phyloP scores from a whole-genome alignment of 2,888 invertebrate genomes.

The Podabrus alpinus region DNA sequence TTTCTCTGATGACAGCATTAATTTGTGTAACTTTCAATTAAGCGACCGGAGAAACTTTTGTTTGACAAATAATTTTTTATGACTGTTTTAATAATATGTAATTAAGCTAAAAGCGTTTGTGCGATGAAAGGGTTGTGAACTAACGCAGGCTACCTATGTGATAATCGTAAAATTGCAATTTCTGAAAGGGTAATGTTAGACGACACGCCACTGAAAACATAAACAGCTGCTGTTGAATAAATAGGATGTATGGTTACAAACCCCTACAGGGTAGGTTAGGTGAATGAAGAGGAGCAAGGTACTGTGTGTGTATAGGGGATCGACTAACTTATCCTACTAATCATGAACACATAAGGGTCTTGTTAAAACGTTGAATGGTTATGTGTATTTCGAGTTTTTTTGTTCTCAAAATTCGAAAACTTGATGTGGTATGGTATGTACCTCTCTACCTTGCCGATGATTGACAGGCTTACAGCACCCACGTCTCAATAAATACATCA shows the following conservation, averaged over 20 bases:
- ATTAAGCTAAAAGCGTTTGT: constrained; percentile 21
- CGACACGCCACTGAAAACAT: constrained; percentile 34
- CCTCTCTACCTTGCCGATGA: not conserved
- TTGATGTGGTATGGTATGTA: not conserved
- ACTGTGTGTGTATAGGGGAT: not conserved
- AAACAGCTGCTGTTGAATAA: constrained; percentile 33
- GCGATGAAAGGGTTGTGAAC: not conserved
- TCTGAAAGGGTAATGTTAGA: constrained; percentile 26
- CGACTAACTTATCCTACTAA: constrained; percentile 22
- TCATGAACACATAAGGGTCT: constrained; percentile 29
- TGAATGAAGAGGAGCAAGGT: constrained; percentile 22
- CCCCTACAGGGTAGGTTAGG: constrained; percentile 28
- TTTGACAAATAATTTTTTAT: not conserved
- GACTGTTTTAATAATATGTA: constrained; percentile 1
- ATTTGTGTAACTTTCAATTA: not conserved
- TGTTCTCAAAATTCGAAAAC: not conserved
- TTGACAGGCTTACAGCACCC: not conserved
- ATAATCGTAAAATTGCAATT: constrained; percentile 17
- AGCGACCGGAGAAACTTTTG: not conserved
- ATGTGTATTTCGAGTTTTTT: not conserved
- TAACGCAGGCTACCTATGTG: constrained; percentile 9
- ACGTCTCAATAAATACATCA: not conserved
- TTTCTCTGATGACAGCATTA: not conserved
- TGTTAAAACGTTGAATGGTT: constrained; percentile 23
- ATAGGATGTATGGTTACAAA: constrained; percentile 34